A percentile compares a stretch with the other conserved stretches of the same genome.
Evolutionary conservation across 1,140 invertebrate species (phyloP).

Genomic region (Micrasema longulum): DNA sequence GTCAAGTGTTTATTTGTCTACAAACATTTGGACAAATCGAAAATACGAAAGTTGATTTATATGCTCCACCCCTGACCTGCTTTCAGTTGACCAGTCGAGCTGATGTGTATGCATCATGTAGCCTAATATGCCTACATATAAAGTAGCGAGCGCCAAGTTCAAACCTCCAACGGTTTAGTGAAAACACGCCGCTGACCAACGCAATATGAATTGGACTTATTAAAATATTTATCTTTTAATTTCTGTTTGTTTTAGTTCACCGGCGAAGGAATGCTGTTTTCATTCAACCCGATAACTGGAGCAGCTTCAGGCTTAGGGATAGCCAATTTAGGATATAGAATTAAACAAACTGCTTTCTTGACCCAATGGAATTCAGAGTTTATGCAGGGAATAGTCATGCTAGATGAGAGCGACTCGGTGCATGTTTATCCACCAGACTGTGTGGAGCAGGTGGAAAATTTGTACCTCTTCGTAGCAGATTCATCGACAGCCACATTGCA

Average conservation of each 20-base stretch:
- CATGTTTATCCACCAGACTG: constrained; percentile 66
- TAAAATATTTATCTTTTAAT: constrained; percentile 2
- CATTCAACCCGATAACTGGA: constrained; percentile 90
- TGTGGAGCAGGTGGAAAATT: constrained; percentile 67
- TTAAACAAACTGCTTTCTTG: constrained; percentile 81
- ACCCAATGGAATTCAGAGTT: constrained; percentile 78
- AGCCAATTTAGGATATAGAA: constrained; percentile 74
- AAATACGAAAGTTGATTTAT: too few relatives aligned
- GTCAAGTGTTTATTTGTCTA: too few relatives aligned
- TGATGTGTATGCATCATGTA: too few relatives aligned
- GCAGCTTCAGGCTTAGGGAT: constrained; percentile 70
- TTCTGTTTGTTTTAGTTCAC: constrained; percentile 67
- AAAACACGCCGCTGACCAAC: too few relatives aligned
- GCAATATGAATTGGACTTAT: too few relatives aligned
- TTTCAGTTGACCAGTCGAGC: too few relatives aligned
- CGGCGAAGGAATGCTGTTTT: constrained; percentile 80
- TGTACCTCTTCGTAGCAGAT: constrained; percentile 81
- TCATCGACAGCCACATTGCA: constrained; percentile 72
- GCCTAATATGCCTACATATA: too few relatives aligned
- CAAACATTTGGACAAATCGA: too few relatives aligned
- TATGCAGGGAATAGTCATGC: constrained; percentile 81
- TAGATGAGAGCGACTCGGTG: constrained; percentile 79
- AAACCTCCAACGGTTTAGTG: too few relatives aligned
- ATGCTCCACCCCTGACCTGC: too few relatives aligned
- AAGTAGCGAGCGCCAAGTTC: too few relatives aligned